phyloP scores from a whole-genome alignment of 2,113 vertebrate species.

The Myotis brandtii region DNA sequence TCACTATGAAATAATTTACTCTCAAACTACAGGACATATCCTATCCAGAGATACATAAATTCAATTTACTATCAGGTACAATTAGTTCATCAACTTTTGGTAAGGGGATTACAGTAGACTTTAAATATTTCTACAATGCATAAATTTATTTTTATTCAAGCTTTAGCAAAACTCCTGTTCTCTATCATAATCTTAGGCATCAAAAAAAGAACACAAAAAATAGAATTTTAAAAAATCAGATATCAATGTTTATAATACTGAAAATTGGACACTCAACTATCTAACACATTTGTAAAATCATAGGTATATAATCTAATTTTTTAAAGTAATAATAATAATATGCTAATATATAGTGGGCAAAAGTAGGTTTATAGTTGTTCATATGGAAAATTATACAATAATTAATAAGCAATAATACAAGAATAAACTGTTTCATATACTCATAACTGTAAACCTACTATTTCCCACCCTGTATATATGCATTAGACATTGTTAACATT shows the following conservation, averaged over 20 bases:
- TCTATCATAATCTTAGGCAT: slow-evolving; percentile 12
- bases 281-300: neutral
- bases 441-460: neutral
- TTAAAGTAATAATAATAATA: neutral
- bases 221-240: neutral
- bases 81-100: slow-evolving; percentile 24
- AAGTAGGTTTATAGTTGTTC: neutral
- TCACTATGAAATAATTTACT: slow-evolving; percentile 47
- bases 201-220: neutral
- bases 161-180: neutral
- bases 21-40: slow-evolving; percentile 28
- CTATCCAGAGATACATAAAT: slow-evolving; percentile 34
- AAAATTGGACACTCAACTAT: neutral
- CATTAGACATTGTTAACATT: neutral
- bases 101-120: neutral
- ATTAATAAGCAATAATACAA: neutral
- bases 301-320: neutral
- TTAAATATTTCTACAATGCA: slow-evolving; percentile 48
- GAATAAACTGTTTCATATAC: neutral
- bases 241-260: neutral
- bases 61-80: slow-evolving; percentile 31
- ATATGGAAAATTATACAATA: neutral
- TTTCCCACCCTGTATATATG: neutral
- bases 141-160: slow-evolving; percentile 40
- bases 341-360: neutral